phyloP scores from a whole-genome alignment of 2,113 vertebrate species.

The Megalops atlanticus region DNA sequence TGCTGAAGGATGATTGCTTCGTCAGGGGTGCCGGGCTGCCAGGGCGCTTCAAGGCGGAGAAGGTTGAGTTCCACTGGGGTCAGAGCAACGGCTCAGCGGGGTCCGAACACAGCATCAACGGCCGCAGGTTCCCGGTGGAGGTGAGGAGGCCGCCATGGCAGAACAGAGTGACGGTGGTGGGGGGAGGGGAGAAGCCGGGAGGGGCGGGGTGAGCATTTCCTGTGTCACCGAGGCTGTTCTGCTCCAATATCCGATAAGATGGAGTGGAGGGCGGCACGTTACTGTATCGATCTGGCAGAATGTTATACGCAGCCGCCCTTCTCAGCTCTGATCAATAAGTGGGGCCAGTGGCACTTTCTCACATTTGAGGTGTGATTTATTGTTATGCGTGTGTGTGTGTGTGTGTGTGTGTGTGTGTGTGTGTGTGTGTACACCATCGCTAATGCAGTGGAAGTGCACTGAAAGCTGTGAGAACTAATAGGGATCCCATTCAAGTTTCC shows the following conservation, averaged over 20 bases:
- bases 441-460: neutral
- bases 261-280: neutral
- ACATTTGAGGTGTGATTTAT: conserved; percentile 9
- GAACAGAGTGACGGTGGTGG: neutral
- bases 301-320: neutral
- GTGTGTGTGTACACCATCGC: neutral
- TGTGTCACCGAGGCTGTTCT: neutral
- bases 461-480: neutral
- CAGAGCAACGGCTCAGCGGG: conserved; percentile 90
- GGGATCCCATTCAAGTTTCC: neutral
- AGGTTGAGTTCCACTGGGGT: conserved; percentile 97
- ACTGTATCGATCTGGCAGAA: neutral
- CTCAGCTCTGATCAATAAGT: neutral
- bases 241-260: neutral
- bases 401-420: neutral
- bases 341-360: neutral
- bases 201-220: neutral
- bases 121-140: conserved; percentile 89
- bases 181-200: conserved; percentile 7
- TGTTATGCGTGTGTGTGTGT: neutral
- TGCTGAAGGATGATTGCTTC: conserved; percentile 95
- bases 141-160: conserved; percentile 66
- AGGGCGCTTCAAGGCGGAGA: conserved; percentile 92
- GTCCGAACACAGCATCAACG: conserved; percentile 92
- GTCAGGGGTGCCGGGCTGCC: conserved; percentile 88